Conservation (phyloP, 2,797 vertebrate species). For the Simalia tracyae region DNA sequence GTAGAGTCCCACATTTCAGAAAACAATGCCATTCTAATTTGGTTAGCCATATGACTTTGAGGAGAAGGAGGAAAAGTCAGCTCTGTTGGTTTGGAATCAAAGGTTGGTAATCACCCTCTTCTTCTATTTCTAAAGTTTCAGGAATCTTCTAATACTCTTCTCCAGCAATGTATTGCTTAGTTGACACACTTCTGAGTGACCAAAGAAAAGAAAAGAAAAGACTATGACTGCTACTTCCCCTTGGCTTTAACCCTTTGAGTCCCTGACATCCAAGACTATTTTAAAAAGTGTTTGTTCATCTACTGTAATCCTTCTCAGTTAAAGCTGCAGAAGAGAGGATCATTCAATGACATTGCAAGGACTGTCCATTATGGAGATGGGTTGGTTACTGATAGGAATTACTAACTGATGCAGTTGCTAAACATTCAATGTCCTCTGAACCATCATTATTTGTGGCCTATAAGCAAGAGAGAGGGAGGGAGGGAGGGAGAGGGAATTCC, state of each 20-base stretch:
- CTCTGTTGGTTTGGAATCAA: background rate
- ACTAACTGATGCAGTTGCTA: background rate
- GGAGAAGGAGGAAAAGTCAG: background rate
- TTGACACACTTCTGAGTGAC: background rate
- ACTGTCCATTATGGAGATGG: background rate
- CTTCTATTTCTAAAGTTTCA: background rate
- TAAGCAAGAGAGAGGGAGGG: background rate
- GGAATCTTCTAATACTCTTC: background rate
- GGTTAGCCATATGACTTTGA: background rate
- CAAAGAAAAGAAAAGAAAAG: background rate
- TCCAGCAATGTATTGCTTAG: background rate
- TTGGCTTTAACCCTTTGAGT: background rate
- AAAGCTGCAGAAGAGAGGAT: background rate
- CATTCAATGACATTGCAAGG: background rate
- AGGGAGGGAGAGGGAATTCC: background rate
- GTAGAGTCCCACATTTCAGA: background rate
- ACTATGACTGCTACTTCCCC: background rate
- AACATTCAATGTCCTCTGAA: background rate
- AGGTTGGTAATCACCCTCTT: background rate
- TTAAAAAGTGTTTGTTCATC: background rate
- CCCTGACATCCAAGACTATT: background rate
- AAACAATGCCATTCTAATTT: background rate
- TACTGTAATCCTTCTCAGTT: background rate
- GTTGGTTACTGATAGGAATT: background rate
- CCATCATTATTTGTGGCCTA: background rate